Base-by-base conservation (phyloP, 23 tunicate genomes). In the Halocynthia aurantium region DNA sequence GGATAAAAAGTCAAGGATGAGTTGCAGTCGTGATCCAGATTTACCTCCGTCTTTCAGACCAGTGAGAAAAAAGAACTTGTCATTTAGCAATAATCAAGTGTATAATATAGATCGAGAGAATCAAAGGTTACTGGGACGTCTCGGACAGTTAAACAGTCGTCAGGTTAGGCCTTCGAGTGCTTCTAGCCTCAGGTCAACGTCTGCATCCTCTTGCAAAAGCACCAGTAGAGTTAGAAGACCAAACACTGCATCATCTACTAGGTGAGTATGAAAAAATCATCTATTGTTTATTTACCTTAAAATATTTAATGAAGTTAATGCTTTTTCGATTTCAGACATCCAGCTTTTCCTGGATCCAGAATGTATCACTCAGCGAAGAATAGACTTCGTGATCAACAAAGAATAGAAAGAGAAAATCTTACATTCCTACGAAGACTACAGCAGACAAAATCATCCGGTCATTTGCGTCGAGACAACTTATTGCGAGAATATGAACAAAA, bases 21-120 rank as follows among this genome's bases (percentile, higher is more conserved):
- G 67, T 6, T 5, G 22, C 20, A 50, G 57, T 15, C 53, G 52
- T 71, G 12, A 44, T 21, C 18, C 18, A 12, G 71, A 60, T 15
- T 72, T n/a, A 10, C 52, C 55, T 50, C 51, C 21, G 7, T 17
- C 11, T 50, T 60, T 77, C 49, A n/a, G 50, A 51, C 76, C 76
- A 20, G 11, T 55, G 8, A 22, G 81, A 13, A 84, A 73, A 71
- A 84, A 84, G 58, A 89, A 89, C 57, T 80, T 84, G 88, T 84
- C 96, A 7, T 89, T 89, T 61, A 56, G 83, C 49, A 89, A 84
- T 58, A 73, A 89, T 12, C 77, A 86, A 85, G 88, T 86, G 12
- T 85, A 88, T 7, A 87, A 92, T 49, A 92, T 92, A 68, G 98
- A 92, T 19, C 65, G 31, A n/a, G 92, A 92, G 74, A 92, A 92